Evolutionary conservation across 2,888 invertebrate species (phyloP), one percentile per base, ranked within the genome.

Genomic region (Thereva nobilitata): DNA sequence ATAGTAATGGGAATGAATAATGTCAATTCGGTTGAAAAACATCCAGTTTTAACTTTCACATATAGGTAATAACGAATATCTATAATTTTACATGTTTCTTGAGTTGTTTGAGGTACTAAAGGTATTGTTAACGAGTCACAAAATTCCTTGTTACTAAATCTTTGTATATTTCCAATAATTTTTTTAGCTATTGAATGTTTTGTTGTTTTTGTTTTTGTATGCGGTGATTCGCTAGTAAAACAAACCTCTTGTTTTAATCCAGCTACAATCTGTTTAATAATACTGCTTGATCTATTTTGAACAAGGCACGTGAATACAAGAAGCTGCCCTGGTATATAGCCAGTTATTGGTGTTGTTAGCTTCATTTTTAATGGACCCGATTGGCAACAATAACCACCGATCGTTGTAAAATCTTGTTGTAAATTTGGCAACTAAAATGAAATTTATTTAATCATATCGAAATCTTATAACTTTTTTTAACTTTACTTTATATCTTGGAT

Each of bases 321-420:
- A 42, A 82, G 79, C 79, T 90, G 89, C 0, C 89, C 89, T 0
- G 88, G 86, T 52, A 88, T 87, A 77, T 86, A 89, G 2, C 90
- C 90, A 4, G n/a, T 12, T 6, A 47, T 4, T 47, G 47, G 47
- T 10, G 23, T 8, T 5, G n/a, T 8, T 8, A 47, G 12, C 4
- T 10, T 47, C 23, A 47, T 10, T 12, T 4, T 3, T 47, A 10
- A n/a, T 6, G 4, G 5, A 12, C 10, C 47, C 2, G 23, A 2
- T 2, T 7, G 3, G 23, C 2, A 12, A 7, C 12, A 47, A 76
- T 7, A 47, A 4, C 4, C 6, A 8, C 9, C 6, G 6, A 12
- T 12, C 7, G 10, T 10, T 4, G 10, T 12, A 2, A 12, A 5
- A 12, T 12, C 5, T 4, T 47, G 2, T 23, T 12, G 23, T 47